Evolutionary conservation across 1,140 invertebrate genomes (phyloP).

Genomic region (Drosophila sechellia): DNA sequence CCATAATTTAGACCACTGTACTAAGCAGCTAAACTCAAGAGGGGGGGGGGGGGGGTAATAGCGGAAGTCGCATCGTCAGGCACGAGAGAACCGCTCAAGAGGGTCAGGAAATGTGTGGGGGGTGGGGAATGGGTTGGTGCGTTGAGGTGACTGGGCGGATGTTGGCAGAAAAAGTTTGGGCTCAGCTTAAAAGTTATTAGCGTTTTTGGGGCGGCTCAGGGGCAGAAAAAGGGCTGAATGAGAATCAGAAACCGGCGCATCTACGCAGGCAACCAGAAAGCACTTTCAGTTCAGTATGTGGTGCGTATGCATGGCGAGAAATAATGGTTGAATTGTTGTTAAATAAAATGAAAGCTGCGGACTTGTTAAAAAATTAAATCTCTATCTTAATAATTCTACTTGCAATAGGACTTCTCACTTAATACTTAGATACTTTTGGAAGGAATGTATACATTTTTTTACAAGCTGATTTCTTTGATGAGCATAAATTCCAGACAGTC

Average conservation of each 20-base stretch:
- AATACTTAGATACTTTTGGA: too few species aligned
- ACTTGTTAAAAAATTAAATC: too few species aligned
- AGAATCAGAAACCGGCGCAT: conserved; percentile 33
- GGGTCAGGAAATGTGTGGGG: conserved; percentile 17
- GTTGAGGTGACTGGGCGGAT: conserved; percentile 36
- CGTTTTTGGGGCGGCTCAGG: conserved; percentile 45
- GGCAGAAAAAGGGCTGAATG: conserved; percentile 7
- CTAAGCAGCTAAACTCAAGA: conserved; percentile 58
- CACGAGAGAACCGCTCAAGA: conserved; percentile 44
- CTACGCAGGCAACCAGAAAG: conserved; percentile 42
- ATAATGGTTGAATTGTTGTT: neutral
- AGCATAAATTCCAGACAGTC: too few species aligned
- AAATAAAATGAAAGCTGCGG: too few species aligned
- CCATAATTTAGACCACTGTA: conserved; percentile 21
- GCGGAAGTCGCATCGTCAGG: conserved; percentile 75
- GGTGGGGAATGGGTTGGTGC: neutral
- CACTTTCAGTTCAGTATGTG: conserved; percentile 15
- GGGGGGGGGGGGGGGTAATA: conserved; percentile 70
- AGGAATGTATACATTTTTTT: too few species aligned
- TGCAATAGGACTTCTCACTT: too few species aligned
- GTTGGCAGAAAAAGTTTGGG: conserved; percentile 58
- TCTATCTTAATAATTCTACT: too few species aligned
- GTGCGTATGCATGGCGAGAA: conserved; percentile 16
- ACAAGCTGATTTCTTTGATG: too few species aligned
- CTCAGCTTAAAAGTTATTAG: conserved; percentile 81